Conservation (phyloP, 2,888 invertebrate genomes). For the Caenorhabditis zanzibari region DNA sequence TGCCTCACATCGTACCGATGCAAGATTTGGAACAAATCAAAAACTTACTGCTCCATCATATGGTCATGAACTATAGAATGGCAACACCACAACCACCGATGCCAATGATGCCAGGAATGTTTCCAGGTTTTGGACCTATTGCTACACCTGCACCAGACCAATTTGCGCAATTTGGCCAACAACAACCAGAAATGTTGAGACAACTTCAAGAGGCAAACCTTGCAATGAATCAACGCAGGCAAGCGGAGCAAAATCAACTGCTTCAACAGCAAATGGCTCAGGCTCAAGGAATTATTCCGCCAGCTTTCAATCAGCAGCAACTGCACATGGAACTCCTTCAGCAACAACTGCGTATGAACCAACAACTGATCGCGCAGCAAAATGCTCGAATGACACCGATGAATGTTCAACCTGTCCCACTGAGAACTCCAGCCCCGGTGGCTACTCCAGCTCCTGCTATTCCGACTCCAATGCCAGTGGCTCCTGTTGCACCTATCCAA, state of each 20-base stretch:
- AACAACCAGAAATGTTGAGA: not conserved
- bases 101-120: constrained; percentile 31
- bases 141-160: too few relatives aligned
- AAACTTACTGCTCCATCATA: not conserved
- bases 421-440: not conserved
- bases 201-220: not conserved
- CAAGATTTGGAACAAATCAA: constrained; percentile 9
- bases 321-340: not conserved
- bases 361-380: not conserved
- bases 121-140: constrained; percentile 1
- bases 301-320: not conserved
- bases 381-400: not conserved
- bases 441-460: constrained; percentile 2
- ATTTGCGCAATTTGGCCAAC: constrained; percentile 1
- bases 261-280: constrained; percentile 27
- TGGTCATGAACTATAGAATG: not conserved
- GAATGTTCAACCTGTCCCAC: constrained; percentile 5
- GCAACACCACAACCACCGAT: not conserved
- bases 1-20: constrained; percentile 18
- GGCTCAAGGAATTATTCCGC: constrained; percentile 3
- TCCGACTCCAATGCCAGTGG: not conserved
- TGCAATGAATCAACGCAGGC: too few relatives aligned
- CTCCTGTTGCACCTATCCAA: not conserved
- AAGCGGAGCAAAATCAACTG: constrained; percentile 16
- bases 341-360: constrained; percentile 14